A percentile compares a stretch with the other conserved stretches of the same genome.
Conservation (phyloP, 2,888 invertebrate genomes). For the Tribolium freemani region DNA sequence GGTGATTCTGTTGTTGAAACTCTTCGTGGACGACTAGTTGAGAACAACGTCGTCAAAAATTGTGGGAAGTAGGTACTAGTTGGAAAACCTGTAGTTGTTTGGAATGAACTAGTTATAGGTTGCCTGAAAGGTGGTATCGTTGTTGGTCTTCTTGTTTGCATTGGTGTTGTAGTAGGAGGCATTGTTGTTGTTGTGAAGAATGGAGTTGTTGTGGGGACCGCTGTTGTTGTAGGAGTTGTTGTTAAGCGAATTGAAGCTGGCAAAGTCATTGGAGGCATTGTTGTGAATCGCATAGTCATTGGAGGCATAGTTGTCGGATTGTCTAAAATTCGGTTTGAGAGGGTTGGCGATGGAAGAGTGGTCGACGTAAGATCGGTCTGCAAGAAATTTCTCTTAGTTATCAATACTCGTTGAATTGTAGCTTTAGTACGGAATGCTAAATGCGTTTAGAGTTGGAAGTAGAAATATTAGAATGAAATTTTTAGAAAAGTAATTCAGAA, state of each 20-base stretch:
- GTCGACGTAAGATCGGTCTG: slow-evolving; percentile 26
- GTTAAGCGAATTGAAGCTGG: background rate
- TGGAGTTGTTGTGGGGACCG: slow-evolving; percentile 54
- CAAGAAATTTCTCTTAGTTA: background rate
- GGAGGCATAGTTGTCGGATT: background rate
- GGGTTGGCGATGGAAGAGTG: slow-evolving; percentile 33
- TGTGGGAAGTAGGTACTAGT: slow-evolving; percentile 56
- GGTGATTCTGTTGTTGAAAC: slow-evolving; percentile 35
- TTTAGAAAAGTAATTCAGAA: background rate
- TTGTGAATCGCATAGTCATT: background rate
- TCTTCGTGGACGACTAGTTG: slow-evolving; percentile 48
- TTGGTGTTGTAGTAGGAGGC: slow-evolving; percentile 15
- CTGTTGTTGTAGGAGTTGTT: slow-evolving; percentile 29
- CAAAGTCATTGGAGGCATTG: slow-evolving; percentile 4
- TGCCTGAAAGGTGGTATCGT: slow-evolving; percentile 24
- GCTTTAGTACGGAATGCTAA: background rate
- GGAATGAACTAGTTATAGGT: slow-evolving; percentile 56
- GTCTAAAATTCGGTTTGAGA: slow-evolving; percentile 43
- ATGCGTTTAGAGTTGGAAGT: background rate
- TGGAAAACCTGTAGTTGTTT: slow-evolving; percentile 62
- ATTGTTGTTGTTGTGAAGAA: slow-evolving; percentile 44
- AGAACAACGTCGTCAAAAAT: slow-evolving; percentile 48
- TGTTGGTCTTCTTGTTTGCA: slow-evolving; percentile 8
- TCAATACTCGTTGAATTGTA: background rate
- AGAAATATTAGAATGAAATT: background rate